phyloP scores from a whole-genome alignment of 2,888 invertebrate genomes.

The Catocala fraxini region DNA sequence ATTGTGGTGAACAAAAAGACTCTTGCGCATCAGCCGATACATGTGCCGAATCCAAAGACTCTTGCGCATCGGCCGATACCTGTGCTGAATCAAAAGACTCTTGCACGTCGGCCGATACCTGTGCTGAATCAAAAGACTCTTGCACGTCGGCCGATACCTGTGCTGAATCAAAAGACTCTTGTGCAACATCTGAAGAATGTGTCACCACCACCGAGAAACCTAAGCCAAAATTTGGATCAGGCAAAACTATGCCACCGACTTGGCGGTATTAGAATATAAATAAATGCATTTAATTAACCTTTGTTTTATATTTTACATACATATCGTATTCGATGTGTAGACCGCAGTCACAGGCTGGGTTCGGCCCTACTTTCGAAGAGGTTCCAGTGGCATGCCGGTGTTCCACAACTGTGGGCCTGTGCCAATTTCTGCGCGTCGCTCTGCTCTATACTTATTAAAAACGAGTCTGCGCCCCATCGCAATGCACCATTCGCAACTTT shows the following conservation, averaged over 20 bases:
- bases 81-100: slow-evolving; percentile 1
- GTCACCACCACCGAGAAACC: background rate
- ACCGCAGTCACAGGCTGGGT: too few species aligned
- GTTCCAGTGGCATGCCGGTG: too few species aligned
- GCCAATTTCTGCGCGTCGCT: too few species aligned
- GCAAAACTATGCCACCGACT: slow-evolving; percentile 57
- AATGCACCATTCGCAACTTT: too few species aligned
- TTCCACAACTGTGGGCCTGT: too few species aligned
- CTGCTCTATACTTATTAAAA: too few species aligned
- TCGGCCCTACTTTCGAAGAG: too few species aligned
- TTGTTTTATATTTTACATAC: too few species aligned
- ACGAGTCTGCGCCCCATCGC: too few species aligned
- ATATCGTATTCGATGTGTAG: too few species aligned
- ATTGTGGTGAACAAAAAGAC: background rate
- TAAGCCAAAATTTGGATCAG: slow-evolving; percentile 25
- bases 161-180: background rate
- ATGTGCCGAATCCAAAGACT: background rate
- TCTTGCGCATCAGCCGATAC: background rate
- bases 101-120: background rate
- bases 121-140: background rate
- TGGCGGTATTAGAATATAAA: slow-evolving; percentile 23
- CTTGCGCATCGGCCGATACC: background rate
- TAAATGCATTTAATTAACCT: background rate
- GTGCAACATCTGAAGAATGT: too few species aligned
- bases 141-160: background rate